phyloP scores from a whole-genome alignment of 2,113 vertebrate genomes.

The Misgurnus anguillicaudatus region DNA sequence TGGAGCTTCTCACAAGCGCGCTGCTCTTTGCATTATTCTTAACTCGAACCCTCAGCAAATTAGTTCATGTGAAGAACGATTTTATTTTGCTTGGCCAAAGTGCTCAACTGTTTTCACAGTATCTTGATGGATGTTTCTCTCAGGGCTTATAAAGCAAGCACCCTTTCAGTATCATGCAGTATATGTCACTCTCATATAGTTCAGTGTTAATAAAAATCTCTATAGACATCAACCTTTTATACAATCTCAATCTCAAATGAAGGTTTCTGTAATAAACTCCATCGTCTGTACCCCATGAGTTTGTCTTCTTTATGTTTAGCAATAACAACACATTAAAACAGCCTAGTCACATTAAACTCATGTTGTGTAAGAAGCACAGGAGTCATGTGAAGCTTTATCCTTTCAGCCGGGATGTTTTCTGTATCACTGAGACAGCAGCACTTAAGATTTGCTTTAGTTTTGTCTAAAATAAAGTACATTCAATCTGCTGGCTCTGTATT shows the following conservation, averaged over 20 bases:
- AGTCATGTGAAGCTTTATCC: too few relatives aligned
- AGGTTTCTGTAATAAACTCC: constrained; percentile 6
- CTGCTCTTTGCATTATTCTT: background rate
- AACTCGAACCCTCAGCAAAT: background rate
- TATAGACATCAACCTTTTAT: background rate
- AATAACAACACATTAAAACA: too few relatives aligned
- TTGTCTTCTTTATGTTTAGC: background rate
- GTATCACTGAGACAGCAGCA: too few relatives aligned
- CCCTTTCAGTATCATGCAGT: background rate
- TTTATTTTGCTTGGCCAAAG: constrained; percentile 3
- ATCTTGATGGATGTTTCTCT: constrained; percentile 13
- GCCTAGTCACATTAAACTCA: too few relatives aligned
- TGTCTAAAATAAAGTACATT: too few relatives aligned
- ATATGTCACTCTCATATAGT: background rate
- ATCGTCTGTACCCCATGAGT: background rate
- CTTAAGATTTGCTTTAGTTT: too few relatives aligned
- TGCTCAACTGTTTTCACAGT: background rate
- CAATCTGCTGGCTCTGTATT: too few relatives aligned
- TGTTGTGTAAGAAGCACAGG: too few relatives aligned
- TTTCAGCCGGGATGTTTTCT: too few relatives aligned
- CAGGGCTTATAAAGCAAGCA: background rate
- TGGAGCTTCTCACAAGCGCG: background rate
- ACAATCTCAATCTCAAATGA: background rate
- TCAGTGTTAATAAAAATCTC: background rate
- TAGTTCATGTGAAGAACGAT: background rate